phyloP scores from a whole-genome alignment of 2,888 invertebrate genomes.

The Lycia hirtaria region DNA sequence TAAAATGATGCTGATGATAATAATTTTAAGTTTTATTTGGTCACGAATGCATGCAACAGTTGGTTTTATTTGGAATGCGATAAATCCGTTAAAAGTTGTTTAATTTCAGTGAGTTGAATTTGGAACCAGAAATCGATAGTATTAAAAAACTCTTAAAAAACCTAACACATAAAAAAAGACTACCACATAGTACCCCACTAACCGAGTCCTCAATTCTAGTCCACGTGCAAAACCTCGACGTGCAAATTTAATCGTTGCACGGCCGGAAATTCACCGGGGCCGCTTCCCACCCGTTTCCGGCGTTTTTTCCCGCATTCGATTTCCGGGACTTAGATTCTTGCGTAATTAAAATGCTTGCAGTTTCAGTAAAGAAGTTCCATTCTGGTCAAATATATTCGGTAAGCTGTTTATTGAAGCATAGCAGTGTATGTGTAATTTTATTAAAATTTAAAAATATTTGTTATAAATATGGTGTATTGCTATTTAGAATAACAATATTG shows the following conservation, averaged over 20 bases:
- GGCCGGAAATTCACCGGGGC: slow-evolving; percentile 10
- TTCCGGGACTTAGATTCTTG: slow-evolving; percentile 37
- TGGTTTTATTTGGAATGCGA: too few species aligned
- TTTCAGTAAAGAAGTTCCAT: background rate
- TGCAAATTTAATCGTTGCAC: slow-evolving; percentile 53
- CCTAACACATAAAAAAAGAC: background rate
- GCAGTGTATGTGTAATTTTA: too few species aligned
- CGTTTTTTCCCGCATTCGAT: slow-evolving; percentile 47
- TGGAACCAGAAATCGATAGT: too few species aligned
- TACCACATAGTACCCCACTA: too few species aligned
- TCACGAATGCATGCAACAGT: too few species aligned
- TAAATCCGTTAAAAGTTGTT: too few species aligned
- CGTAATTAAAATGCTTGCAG: slow-evolving; percentile 24
- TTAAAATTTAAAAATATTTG: too few species aligned
- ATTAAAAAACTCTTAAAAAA: background rate
- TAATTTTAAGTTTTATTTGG: too few species aligned
- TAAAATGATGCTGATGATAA: too few species aligned
- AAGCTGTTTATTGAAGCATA: background rate
- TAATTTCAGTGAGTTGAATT: too few species aligned
- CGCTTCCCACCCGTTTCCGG: slow-evolving; percentile 29
- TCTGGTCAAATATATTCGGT: background rate
- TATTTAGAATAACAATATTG: too few species aligned
- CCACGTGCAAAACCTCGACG: slow-evolving; percentile 42
- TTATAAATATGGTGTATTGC: too few species aligned
- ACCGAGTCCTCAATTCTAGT: slow-evolving; percentile 28